phyloP scores from a whole-genome alignment of 2,888 invertebrate species.

The Noctua fimbriata region DNA sequence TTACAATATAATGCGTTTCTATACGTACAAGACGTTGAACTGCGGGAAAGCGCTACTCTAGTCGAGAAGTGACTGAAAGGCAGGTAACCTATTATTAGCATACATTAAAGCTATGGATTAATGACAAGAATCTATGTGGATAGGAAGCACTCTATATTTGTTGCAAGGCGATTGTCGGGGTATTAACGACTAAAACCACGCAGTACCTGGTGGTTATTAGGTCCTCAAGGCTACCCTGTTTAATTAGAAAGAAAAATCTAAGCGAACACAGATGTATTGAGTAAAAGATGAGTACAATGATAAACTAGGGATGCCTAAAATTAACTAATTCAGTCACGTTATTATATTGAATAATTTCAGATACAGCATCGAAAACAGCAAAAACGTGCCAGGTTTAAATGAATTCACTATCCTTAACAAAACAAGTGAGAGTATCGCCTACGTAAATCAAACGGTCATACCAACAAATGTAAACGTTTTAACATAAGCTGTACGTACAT shows the following conservation, averaged over 20 bases:
- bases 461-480: constrained; percentile 39
- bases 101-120: constrained; percentile 3
- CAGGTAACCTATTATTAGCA: constrained; percentile 1
- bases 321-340: not conserved
- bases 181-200: not conserved
- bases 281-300: too few relatives aligned
- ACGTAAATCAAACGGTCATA: constrained; percentile 22
- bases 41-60: constrained; percentile 22
- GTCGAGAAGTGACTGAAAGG: not conserved
- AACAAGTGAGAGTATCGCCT: constrained; percentile 39
- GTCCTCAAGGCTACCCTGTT: not conserved
- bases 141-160: not conserved
- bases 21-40: constrained; percentile 32
- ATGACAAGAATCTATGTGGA: not conserved
- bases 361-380: not conserved
- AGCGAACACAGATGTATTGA: not conserved
- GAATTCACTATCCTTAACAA: constrained; percentile 1
- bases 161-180: not conserved
- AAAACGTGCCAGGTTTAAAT: constrained; percentile 4
- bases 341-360: not conserved
- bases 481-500: constrained; percentile 28
- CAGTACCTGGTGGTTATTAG: not conserved
- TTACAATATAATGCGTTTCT: constrained; percentile 30
- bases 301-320: not conserved
- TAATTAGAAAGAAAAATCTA: not conserved